Conservation (phyloP, 92 coral and sea anemone genomes). For the Palythoa caribaeorum region DNA sequence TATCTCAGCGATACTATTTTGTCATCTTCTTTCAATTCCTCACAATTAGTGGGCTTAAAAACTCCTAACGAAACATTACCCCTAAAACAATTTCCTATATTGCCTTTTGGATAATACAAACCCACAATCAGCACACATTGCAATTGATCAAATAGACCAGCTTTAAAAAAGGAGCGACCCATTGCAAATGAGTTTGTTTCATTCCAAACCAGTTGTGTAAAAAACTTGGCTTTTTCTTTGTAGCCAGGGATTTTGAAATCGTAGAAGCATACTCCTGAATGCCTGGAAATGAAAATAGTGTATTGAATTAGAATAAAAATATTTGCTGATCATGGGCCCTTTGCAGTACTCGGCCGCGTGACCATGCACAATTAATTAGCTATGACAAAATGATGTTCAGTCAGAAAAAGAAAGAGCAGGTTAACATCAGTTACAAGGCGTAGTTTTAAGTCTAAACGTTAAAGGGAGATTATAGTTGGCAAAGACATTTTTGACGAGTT, state of each 20-base stretch:
- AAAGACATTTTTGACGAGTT: too few species aligned
- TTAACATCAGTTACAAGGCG: too few species aligned
- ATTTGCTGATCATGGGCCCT: too few species aligned
- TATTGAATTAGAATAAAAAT: too few species aligned
- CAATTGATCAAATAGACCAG: background rate
- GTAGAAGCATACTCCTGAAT: slow-evolving; percentile 39
- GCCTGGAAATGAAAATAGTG: slow-evolving; percentile 2
- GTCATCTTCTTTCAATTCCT: background rate
- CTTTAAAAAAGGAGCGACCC: slow-evolving; percentile 19
- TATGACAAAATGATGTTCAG: too few species aligned
- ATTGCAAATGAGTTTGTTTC: slow-evolving; percentile 8
- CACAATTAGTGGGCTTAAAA: slow-evolving; percentile 28
- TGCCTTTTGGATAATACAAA: slow-evolving; percentile 26
- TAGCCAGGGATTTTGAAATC: slow-evolving; percentile 30
- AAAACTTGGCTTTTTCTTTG: slow-evolving; percentile 16
- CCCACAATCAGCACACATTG: slow-evolving; percentile 22
- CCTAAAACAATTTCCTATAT: background rate
- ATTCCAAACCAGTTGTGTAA: slow-evolving; percentile 49
- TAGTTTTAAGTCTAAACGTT: too few species aligned
- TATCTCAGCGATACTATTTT: background rate
- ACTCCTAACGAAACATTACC: slow-evolving; percentile 18
- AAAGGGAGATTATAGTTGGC: too few species aligned
- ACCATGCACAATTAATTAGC: too few species aligned
- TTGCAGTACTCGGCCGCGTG: too few species aligned
- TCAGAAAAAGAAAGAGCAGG: too few species aligned